phyloP scores from a whole-genome alignment of 2,888 invertebrate genomes.

The Empis stercorea region DNA sequence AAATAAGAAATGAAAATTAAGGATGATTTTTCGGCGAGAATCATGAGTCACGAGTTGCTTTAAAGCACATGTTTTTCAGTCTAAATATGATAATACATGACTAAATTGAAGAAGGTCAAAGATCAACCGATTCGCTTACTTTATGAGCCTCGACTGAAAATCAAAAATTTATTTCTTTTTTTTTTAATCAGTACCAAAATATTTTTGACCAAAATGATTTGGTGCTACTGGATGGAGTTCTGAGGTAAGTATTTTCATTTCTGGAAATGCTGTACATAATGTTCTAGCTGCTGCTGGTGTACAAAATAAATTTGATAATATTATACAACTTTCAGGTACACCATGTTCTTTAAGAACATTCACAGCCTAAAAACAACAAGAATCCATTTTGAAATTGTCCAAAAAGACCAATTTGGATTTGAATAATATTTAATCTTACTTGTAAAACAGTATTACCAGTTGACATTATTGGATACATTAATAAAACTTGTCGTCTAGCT shows the following conservation, averaged over 20 bases:
- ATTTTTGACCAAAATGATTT: constrained; percentile 96
- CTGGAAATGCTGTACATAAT: constrained; percentile 70
- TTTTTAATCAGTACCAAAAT: constrained; percentile 88
- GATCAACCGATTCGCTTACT: no score
- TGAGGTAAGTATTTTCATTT: constrained; percentile 90
- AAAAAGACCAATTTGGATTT: no score
- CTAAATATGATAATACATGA: no score
- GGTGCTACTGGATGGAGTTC: constrained; percentile 92
- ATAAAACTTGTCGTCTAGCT: constrained; percentile 62
- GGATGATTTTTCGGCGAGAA: no score
- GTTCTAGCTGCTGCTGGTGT: constrained; percentile 83
- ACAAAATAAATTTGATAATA: constrained; percentile 94
- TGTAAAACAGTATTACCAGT: constrained; percentile 92
- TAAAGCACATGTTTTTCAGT: no score
- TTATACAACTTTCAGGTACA: constrained; percentile 86
- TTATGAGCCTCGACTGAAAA: no score
- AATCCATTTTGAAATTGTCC: no score
- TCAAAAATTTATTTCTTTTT: no score
- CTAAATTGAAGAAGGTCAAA: no score
- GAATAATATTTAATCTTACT: constrained; percentile 34
- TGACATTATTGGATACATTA: constrained; percentile 99
- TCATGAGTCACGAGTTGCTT: no score
- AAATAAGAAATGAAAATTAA: no score
- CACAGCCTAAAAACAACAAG: constrained; percentile 80
- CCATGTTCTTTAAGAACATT: constrained; percentile 88